A percentile compares a stretch with the other conserved stretches of the same genome.
Conservation (phyloP, 2,888 invertebrate genomes). For the Drosophila basisetae region DNA sequence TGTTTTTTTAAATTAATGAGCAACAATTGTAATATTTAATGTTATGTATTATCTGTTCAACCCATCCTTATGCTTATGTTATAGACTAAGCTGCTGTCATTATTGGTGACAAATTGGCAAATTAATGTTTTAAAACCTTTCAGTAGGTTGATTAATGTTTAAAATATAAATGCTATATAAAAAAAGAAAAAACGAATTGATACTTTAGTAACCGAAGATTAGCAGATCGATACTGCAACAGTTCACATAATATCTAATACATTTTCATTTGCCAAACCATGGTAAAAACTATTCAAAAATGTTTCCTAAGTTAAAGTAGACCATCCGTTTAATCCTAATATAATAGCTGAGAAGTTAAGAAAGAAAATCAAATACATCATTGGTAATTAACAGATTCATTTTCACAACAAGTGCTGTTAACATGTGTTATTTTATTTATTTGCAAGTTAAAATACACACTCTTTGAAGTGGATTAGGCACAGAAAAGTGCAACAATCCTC, state of each 20-base stretch:
- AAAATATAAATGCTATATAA: no score
- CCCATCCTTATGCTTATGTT: no score
- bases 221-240: background rate
- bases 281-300: background rate
- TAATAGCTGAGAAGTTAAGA: background rate
- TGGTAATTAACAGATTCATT: no score
- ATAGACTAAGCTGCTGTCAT: no score
- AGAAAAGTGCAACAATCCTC: slow-evolving; percentile 23
- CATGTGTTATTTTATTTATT: background rate
- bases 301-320: background rate
- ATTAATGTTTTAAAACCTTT: no score
- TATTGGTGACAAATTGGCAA: no score
- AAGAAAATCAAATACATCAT: background rate
- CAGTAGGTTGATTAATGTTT: no score
- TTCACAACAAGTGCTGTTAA: background rate
- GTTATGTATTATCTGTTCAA: no score
- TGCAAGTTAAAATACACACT: slow-evolving; percentile 9
- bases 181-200: background rate
- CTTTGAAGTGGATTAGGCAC: slow-evolving; percentile 8
- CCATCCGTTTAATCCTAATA: background rate
- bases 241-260: background rate
- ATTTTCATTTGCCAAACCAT: background rate
- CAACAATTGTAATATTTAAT: no score
- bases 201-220: background rate
- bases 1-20: no score